These are phyloP conservation scores for Litoditis marina DNA, from an alignment of 2,888 invertebrate species.

Conservation along the genomic window DNA sequence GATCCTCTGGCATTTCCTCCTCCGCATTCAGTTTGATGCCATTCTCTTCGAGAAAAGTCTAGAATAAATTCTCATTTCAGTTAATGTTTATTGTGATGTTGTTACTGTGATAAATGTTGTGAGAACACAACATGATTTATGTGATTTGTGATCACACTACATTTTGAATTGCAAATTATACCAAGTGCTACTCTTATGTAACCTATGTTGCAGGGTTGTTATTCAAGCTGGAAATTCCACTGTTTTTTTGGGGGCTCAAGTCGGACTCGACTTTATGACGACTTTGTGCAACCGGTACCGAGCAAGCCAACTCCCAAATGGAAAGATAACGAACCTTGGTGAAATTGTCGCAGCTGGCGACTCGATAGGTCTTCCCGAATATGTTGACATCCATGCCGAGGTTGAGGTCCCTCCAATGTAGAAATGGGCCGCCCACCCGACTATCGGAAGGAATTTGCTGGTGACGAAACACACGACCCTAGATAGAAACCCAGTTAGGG, in stretches of 20 bases:
- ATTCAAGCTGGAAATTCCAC: too few relatives aligned
- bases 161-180: neutral
- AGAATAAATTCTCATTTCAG: neutral
- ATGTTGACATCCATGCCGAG: conserved; percentile 38
- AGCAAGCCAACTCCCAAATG: neutral
- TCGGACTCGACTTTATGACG: too few relatives aligned
- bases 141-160: neutral
- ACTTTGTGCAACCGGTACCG: neutral
- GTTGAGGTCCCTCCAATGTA: conserved; percentile 42
- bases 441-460: conserved; percentile 30
- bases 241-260: too few relatives aligned
- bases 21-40: conserved; percentile 34
- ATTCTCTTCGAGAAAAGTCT: conserved; percentile 38
- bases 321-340: conserved; percentile 19
- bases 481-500: too few relatives aligned
- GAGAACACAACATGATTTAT: too few relatives aligned
- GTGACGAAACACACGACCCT: conserved; percentile 26
- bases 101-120: neutral
- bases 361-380: conserved; percentile 35
- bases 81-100: neutral
- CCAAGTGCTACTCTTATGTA: too few relatives aligned
- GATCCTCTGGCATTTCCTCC: conserved; percentile 39
- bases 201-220: too few relatives aligned
- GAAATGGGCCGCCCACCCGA: conserved; percentile 22
- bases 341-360: conserved; percentile 32